Evolutionary conservation across 2,113 vertebrate genomes (phyloP), one percentile per base, ranked within the genome.

Genomic region (Cebidichthys violaceus): DNA sequence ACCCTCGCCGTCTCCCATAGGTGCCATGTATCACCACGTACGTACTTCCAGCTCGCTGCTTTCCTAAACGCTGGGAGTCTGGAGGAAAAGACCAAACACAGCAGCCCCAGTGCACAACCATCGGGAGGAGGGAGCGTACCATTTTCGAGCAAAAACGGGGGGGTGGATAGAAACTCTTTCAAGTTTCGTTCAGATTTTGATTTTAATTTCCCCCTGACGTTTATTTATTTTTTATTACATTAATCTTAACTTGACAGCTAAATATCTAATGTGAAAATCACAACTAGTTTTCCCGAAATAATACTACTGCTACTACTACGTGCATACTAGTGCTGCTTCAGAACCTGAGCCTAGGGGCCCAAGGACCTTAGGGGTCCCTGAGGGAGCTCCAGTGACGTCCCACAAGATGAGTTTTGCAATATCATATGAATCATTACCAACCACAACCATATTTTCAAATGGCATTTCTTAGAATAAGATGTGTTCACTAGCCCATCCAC

Each of bases 91-190:
- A 88, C 77, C 37, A 75, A 77, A 76, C 43, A 76, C 74, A 74
- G 79, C 74, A 35, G 77, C 72, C 37, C 37, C 70, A n/a, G 87
- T 33, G 73, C 76, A 64, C 33, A 29, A 75, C 77, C 83, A 75
- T 9, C 71, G 86, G 68, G 68, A 83, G 69, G 35, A 50, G 70
- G 92, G 92, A 85, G 9, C 83, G 11, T 90, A 93, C 93, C 92
- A 94, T 82, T 88, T 31, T 77, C 10, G 65, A 29, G 4, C 18
- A 9, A 41, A 59, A 8, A 80, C 5, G 43, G 83, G 91, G 91
- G 91, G 71, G 91, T 71, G 75, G 31, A 37, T 17, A 29, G 18
- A 74, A 81, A 82, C 70, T 69, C 50, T 9, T 15, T 13, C 57
- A 81, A 55, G 65, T 78, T 81, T 47, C 39, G 3, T 70, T 55